Percentiles rank a stretch among this genome's conserved stretches.
phyloP scores from a whole-genome alignment of 2,113 vertebrate species.

The Salminus brasiliensis region DNA sequence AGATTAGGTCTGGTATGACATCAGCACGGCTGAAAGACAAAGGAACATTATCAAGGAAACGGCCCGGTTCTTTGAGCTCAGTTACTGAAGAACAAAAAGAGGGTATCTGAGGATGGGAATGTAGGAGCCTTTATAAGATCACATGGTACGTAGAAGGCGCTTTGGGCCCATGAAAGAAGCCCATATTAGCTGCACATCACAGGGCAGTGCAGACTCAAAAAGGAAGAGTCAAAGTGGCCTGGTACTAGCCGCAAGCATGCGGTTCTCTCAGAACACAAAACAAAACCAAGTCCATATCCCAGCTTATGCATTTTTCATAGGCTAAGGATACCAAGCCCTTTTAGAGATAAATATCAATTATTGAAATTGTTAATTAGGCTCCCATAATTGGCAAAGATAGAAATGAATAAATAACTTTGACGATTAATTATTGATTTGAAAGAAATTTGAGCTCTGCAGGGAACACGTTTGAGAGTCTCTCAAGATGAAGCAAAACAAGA shows the following conservation, averaged over 20 bases:
- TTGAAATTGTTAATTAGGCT: slow-evolving; percentile 82
- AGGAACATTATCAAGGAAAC: slow-evolving; percentile 71
- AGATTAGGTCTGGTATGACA: slow-evolving; percentile 50
- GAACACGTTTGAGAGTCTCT: slow-evolving; percentile 70
- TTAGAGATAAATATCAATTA: slow-evolving; percentile 84
- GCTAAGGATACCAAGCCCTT: slow-evolving; percentile 69
- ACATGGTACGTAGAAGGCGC: slow-evolving; percentile 69
- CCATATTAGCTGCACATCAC: slow-evolving; percentile 76
- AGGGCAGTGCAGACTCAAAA: slow-evolving; percentile 74
- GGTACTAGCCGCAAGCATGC: slow-evolving; percentile 74
- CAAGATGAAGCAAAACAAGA: slow-evolving; percentile 76
- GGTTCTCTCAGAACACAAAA: slow-evolving; percentile 77
- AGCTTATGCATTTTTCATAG: slow-evolving; percentile 77
- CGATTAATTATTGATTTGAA: slow-evolving; percentile 78
- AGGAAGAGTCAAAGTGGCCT: slow-evolving; percentile 77
- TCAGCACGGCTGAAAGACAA: slow-evolving; percentile 62
- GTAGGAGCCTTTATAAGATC: slow-evolving; percentile 75
- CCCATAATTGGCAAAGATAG: slow-evolving; percentile 74
- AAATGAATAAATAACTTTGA: slow-evolving; percentile 78
- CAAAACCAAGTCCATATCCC: slow-evolving; percentile 72
- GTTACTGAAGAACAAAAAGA: slow-evolving; percentile 69
- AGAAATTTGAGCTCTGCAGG: slow-evolving; percentile 68
- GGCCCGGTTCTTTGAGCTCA: slow-evolving; percentile 69
- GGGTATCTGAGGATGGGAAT: slow-evolving; percentile 67
- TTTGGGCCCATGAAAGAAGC: slow-evolving; percentile 75